These are phyloP conservation scores for Maccullochella peelii DNA, from an alignment of 2,113 vertebrate species.

Conservation along the genomic window DNA sequence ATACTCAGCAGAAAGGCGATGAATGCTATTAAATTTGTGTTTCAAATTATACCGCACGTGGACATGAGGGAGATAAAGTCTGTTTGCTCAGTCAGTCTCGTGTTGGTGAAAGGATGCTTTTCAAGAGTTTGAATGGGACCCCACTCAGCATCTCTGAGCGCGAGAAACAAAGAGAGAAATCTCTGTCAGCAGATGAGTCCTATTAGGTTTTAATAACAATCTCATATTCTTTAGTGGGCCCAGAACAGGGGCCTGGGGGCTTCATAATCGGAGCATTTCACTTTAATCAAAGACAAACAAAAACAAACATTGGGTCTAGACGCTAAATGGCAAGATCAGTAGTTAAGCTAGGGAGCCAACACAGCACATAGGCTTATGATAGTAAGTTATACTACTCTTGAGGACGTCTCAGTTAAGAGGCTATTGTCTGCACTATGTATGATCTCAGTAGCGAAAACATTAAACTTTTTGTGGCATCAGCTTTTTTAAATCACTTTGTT, in stretches of 20 bases:
- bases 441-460: conserved; percentile 29
- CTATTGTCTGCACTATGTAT: conserved; percentile 37
- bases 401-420: conserved; percentile 52
- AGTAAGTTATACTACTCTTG: conserved; percentile 60
- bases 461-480: conserved; percentile 54
- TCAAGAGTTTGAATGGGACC: conserved; percentile 61
- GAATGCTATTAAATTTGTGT: conserved; percentile 68
- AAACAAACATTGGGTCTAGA: conserved; percentile 68
- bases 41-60: conserved; percentile 59
- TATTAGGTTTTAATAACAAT: conserved; percentile 80
- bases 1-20: conserved; percentile 51
- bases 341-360: conserved; percentile 66
- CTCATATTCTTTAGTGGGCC: conserved; percentile 70
- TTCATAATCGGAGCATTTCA: conserved; percentile 73
- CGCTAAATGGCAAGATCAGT: conserved; percentile 61
- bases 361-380: conserved; percentile 67
- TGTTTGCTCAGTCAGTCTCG: conserved; percentile 51
- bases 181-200: conserved; percentile 73
- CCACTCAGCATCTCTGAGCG: conserved; percentile 59
- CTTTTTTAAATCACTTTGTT: conserved; percentile 40
- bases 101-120: conserved; percentile 48
- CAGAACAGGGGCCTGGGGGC: conserved; percentile 59
- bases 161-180: conserved; percentile 58
- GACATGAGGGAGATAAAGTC: conserved; percentile 54
- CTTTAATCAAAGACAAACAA: conserved; percentile 78